Base-by-base conservation (phyloP, 1,140 invertebrate genomes). In the Anastatus disparis region DNA sequence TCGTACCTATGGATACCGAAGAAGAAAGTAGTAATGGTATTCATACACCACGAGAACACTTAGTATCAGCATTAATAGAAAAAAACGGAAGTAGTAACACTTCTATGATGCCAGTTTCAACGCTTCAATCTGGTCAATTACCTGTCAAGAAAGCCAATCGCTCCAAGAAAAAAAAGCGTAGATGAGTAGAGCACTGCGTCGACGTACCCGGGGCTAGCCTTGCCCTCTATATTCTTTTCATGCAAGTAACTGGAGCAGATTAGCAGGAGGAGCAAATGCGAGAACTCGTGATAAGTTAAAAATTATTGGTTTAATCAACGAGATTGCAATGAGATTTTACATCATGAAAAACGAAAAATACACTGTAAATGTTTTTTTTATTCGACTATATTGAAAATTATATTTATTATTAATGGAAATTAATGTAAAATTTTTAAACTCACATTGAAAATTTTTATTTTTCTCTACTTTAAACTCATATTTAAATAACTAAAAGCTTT, bases 141-240 rank as follows among this genome's bases (percentile, higher is more conserved):
- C 68, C 73, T 2, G 79, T 66, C 71, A 89, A 79, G 79, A 87
- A 83, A 82, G 81, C 73, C 78, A 85, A 48, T 77, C 81, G 78
- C 79, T 86, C 79, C 58, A 87, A 81, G 69, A 87, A 84, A 74
- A 86, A 82, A 79, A 84, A 75, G 76, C 85, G 71, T 73, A 86
- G 80, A 87, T 87, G 82, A 86, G 80, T 85, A 80, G 82, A 86
- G 82, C 82, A 85, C 77, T 85, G 84, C 76, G 80, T 86, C 79
- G 82, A 86, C 74, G 83, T 86, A 76, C 84, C 81, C 71, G 79
- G 80, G 75, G 84, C 84, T 70, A 83, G 84, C 74, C 82, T 86
- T 76, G 84, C 82, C 72, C 82, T 86, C 27, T 85, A 84, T 53
- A 82, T 85, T 73, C 76, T 86, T 27, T 73, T 86, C 7, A 84